phyloP scores from a whole-genome alignment of 1,140 invertebrate species.

The Pseudomyrmex pallidus region DNA sequence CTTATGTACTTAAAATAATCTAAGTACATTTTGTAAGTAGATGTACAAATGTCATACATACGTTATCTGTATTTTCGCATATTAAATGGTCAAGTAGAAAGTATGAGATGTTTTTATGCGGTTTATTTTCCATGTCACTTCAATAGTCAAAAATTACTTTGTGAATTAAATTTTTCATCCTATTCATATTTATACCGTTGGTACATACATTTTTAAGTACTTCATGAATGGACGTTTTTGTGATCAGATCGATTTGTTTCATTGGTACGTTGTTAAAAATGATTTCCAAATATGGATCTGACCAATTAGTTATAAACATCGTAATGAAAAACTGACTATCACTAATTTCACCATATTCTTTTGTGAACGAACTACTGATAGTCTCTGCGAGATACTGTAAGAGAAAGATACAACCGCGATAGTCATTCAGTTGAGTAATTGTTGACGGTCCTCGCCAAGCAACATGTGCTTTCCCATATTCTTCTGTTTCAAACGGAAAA shows the following conservation, averaged over 20 bases:
- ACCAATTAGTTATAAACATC: conserved; percentile 86
- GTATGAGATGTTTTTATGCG: conserved; percentile 89
- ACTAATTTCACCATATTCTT: conserved; percentile 93
- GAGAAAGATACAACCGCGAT: conserved; percentile 89
- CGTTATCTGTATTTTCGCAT: conserved; percentile 90
- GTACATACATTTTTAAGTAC: conserved; percentile 86
- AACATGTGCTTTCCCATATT: conserved; percentile 92
- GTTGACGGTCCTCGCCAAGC: conserved; percentile 94
- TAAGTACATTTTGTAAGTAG: conserved; percentile 9
- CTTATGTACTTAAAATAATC: background rate
- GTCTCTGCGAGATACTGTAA: conserved; percentile 94
- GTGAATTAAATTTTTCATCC: conserved; percentile 83
- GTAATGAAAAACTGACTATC: no score
- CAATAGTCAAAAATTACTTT: no score
- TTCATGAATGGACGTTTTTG: conserved; percentile 86
- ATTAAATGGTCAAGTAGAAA: conserved; percentile 90
- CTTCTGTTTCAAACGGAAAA: conserved; percentile 95
- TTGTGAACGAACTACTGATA: conserved; percentile 92
- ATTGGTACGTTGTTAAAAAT: conserved; percentile 92
- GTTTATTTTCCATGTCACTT: conserved; percentile 89
- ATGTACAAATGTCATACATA: conserved; percentile 86
- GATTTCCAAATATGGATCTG: conserved; percentile 87
- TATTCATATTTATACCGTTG: conserved; percentile 90
- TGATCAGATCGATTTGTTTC: conserved; percentile 88
- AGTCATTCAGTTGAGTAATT: conserved; percentile 85